Conservation (phyloP, 92 coral and sea anemone genomes). For the Ricordea florida region DNA sequence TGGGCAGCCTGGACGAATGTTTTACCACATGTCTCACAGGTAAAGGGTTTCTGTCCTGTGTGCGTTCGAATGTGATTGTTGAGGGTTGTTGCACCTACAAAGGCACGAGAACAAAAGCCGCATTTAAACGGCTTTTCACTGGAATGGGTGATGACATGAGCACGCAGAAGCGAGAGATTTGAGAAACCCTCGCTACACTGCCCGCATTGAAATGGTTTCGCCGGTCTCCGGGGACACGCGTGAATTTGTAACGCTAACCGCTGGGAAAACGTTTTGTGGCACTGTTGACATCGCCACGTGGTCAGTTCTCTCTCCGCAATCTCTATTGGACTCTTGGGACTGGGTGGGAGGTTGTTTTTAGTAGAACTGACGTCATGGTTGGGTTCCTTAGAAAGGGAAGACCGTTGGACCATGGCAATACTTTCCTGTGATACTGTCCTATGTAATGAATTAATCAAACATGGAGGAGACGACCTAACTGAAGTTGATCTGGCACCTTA, state of each 20-base stretch:
- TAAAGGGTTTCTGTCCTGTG: slow-evolving; percentile 82
- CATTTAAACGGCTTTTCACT: slow-evolving; percentile 94
- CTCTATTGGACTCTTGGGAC: background rate
- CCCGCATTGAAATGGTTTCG: slow-evolving; percentile 88
- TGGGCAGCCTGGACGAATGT: slow-evolving; percentile 77
- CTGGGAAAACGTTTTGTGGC: slow-evolving; percentile 81
- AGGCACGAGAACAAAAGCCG: slow-evolving; percentile 94
- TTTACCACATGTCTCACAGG: slow-evolving; percentile 67
- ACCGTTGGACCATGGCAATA: background rate
- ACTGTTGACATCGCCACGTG: slow-evolving; percentile 85
- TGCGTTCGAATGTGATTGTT: slow-evolving; percentile 92
- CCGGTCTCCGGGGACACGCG: slow-evolving; percentile 80
- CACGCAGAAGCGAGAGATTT: slow-evolving; percentile 78
- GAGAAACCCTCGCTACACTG: slow-evolving; percentile 81
- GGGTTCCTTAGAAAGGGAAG: slow-evolving; percentile 5
- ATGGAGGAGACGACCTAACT: no score
- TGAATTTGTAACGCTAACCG: slow-evolving; percentile 83
- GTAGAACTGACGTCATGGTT: slow-evolving; percentile 5
- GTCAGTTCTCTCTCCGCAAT: slow-evolving; percentile 68
- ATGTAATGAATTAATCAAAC: background rate
- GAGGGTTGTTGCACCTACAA: slow-evolving; percentile 91
- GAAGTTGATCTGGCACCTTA: no score
- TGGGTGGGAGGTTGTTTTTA: background rate
- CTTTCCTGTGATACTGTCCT: slow-evolving; percentile 4
- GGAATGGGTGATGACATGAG: slow-evolving; percentile 87